phyloP scores from a whole-genome alignment of 2,888 invertebrate genomes.

The Andrena chrysosceles region DNA sequence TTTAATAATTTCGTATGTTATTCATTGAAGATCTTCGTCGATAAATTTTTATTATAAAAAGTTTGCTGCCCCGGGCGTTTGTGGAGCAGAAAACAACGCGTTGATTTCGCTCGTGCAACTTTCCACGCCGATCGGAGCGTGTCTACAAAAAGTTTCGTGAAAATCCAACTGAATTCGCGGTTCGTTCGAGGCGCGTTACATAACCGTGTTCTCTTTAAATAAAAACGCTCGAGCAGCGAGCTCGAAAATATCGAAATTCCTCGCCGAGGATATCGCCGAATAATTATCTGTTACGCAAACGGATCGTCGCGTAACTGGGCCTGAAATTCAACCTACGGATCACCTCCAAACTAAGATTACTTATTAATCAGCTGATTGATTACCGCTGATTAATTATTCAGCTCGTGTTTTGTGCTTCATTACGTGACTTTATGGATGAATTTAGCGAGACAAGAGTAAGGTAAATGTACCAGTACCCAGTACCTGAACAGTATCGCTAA shows the following conservation, averaged over 20 bases:
- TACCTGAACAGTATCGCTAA: too few species aligned
- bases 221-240: neutral
- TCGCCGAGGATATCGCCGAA: neutral
- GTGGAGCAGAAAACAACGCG: neutral
- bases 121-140: neutral
- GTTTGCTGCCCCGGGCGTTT: neutral
- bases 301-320: neutral
- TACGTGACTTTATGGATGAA: too few species aligned
- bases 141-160: conserved; percentile 11
- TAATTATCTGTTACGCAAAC: neutral
- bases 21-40: neutral
- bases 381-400: conserved; percentile 19
- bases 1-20: neutral
- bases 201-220: conserved; percentile 5
- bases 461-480: too few species aligned
- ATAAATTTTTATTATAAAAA: neutral
- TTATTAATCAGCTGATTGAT: conserved; percentile 7
- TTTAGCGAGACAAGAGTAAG: too few species aligned
- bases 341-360: neutral
- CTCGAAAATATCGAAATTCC: conserved; percentile 21
- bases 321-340: neutral
- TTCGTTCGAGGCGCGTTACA: conserved; percentile 8
- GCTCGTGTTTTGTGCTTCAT: neutral
- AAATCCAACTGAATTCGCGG: neutral
- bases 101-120: neutral